Evolutionary conservation across 2,797 vertebrate species (phyloP), one percentile per base, ranked within the genome.

Genomic region (Sebastes oblongus): DNA sequence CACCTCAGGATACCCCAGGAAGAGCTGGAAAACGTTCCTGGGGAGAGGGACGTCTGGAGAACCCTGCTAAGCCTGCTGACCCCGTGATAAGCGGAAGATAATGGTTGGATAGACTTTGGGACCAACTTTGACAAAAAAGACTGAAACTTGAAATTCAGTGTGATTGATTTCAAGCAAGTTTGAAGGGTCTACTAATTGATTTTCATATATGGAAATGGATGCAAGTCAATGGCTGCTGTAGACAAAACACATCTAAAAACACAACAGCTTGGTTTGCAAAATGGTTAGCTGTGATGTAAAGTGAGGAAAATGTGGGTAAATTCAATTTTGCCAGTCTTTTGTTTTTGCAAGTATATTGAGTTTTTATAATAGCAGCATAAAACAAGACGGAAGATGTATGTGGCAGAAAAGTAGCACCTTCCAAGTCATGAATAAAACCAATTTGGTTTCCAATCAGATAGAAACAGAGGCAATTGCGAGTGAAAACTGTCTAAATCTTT

Each of bases 351-450:
- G 32, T 56, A 60, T 46, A 36, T 29, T 60, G 14, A 29, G 3
- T 56, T 80, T 82, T 32, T 72, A 71, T 39, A 30, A 20, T 34
- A n/a, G 9, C 10, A 61, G 16, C 11, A 4, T 66, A 22, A 73
- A 79, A 72, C 8, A 72, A 18, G 34, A 27, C 18, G 14, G 50
- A 81, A 65, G 58, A 77, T 34, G 7, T 50, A 66, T 22, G 3
- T 75, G 16, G 18, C 8, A 65, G 52, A 59, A 50, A 75, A 59
- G 24, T 5, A 74, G 9, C 11, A 66, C 50, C 66, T 60, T 78
- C 42, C 2, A 30, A 59, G 55, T 73, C 83, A 81, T 81, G 60
- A 83, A 88, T 80, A 76, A 86, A 90, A 88, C 3, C 81, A 56
- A 79, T 85, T 81, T 36, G 32, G 9, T 59, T 36, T 70, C n/a